Conservation (phyloP, 1,140 invertebrate genomes). For the Papilio xuthus region DNA sequence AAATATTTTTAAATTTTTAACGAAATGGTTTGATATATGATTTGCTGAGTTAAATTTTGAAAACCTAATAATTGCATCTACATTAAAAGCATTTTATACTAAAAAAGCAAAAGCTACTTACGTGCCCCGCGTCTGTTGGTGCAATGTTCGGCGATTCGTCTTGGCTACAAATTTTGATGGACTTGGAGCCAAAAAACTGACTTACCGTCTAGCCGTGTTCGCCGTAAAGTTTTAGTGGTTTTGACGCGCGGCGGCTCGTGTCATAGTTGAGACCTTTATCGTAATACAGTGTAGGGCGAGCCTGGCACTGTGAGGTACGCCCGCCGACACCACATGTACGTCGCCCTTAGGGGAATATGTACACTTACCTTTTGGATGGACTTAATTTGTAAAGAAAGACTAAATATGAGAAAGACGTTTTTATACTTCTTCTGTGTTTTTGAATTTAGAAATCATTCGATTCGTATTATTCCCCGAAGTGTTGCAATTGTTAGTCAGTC, state of each 20-base stretch:
- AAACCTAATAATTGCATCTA: neutral
- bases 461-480: too few relatives aligned
- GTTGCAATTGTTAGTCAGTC: too few relatives aligned
- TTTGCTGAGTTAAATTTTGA: neutral
- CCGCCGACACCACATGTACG: conserved; percentile 43
- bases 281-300: conserved; percentile 53
- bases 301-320: conserved; percentile 76
- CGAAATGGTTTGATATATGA: too few relatives aligned
- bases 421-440: neutral
- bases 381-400: neutral
- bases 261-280: conserved; percentile 75
- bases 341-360: neutral
- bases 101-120: neutral
- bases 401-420: neutral
- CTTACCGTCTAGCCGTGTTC: conserved; percentile 52
- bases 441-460: too few relatives aligned
- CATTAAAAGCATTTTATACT: neutral
- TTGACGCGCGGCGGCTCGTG: conserved; percentile 72
- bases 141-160: conserved; percentile 52
- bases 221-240: conserved; percentile 74
- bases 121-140: conserved; percentile 46
- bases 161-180: conserved; percentile 50
- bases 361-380: neutral
- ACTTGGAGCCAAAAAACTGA: conserved; percentile 39
- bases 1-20: too few relatives aligned